Evolutionary conservation across 30 jellyfish, hydroid and myxozoan species (phyloP), one percentile per base, ranked within the genome.

Genomic region (Pelagia noctiluca): DNA sequence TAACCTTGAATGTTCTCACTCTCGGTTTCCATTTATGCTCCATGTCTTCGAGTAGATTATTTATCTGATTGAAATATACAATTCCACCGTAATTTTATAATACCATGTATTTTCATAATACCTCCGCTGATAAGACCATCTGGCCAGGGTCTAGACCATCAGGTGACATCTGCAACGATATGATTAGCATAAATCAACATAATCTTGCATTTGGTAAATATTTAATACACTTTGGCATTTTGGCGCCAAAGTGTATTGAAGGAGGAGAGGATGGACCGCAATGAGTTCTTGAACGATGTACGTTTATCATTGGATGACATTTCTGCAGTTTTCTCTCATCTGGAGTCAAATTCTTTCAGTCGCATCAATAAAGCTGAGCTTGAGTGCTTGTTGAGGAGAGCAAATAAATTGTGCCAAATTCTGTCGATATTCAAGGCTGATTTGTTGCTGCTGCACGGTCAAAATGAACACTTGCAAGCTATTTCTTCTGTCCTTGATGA

Each of bases 381-480:
- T 60, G 33, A 60, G 73, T 24, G 0, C 73, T 13, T 60, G 0
- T 24, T 60, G 73, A 60, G 73, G 73, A 24, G 33, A 13, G 33
- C 73, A 60, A 60, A 60, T 24, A 35, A 60, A 24, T 13, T 60
- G 73, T 60, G 73, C 33, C 73, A 60, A 13, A 19, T 19, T 16
- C 33, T 60, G 33, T 60, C 73, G 33, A 24, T 60, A 60, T 60
- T 60, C 25, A 60, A 60, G 33, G 73, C 73, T 60, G 73, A 60
- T 24, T 60, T 60, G 33, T 60, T 60, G 33, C 73, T 60, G 33
- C 33, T 60, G 73, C 33, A 24, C 12, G 73, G 33, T 24, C 73
- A 18, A 35, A 24, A 60, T 60, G 73, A 60, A 60, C 73, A 60
- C 73, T 24, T 60, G 0, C 73, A 60, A 60, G 73, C 28, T 13